Conservation (phyloP, 1,140 invertebrate genomes). For the Pseudachorutes palmiensis region DNA sequence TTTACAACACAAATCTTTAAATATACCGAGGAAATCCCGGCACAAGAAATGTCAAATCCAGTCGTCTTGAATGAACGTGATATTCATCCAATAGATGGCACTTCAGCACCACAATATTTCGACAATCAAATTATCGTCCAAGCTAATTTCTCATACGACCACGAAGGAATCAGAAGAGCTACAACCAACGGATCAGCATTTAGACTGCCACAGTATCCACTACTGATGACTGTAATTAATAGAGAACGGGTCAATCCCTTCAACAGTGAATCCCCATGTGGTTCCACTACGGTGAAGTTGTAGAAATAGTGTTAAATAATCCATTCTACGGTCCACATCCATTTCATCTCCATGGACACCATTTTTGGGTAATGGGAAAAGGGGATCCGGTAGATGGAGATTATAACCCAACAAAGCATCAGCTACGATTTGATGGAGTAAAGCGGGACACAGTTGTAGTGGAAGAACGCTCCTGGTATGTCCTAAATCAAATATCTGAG, state of each 20-base stretch:
- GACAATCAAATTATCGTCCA: conserved; percentile 13
- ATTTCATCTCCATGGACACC: conserved; percentile 16
- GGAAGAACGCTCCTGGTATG: background rate
- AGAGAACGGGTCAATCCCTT: background rate
- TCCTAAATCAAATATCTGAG: background rate
- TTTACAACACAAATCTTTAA: background rate
- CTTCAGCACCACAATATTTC: background rate
- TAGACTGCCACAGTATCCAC: background rate
- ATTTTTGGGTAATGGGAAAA: conserved; percentile 14
- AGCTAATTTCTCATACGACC: background rate
- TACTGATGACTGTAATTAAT: background rate
- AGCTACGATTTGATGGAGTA: background rate
- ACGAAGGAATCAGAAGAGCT: background rate
- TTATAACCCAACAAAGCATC: background rate
- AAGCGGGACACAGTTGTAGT: conserved; percentile 9
- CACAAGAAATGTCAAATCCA: background rate
- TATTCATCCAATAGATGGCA: conserved; percentile 10
- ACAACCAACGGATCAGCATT: background rate
- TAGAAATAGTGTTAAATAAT: conserved; percentile 12
- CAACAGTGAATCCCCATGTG: background rate
- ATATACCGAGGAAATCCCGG: background rate
- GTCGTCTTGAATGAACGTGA: conserved; percentile 4
- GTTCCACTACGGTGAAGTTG: conserved; percentile 1
- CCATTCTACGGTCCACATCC: background rate
- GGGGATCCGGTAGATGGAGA: background rate